Conservation (phyloP, 2,113 vertebrate species). For the Callionymus lyra region DNA sequence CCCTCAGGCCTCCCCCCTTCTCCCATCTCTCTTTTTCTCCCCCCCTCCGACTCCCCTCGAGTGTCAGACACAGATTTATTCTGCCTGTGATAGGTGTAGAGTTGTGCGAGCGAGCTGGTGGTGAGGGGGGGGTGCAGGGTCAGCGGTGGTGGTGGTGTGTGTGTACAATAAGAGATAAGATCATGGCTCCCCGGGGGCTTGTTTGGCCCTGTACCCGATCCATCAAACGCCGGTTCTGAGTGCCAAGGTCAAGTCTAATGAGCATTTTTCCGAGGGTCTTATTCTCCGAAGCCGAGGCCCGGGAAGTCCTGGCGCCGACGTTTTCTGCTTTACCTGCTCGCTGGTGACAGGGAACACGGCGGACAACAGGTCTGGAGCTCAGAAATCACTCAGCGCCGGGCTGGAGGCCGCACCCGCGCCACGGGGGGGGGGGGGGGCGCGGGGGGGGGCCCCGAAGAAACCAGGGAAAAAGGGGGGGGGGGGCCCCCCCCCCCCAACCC, state of each 20-base stretch:
- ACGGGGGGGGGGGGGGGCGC: too few species aligned
- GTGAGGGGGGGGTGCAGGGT: constrained; percentile 62
- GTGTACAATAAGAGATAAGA: constrained; percentile 91
- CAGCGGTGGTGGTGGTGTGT: constrained; percentile 56
- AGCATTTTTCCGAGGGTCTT: constrained; percentile 81
- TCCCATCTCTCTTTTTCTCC: constrained; percentile 10
- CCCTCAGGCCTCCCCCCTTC: constrained; percentile 38
- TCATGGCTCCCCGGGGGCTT: constrained; percentile 78
- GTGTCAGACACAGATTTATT: constrained; percentile 93
- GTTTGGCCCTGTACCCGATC: constrained; percentile 82
- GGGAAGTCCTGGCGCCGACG: constrained; percentile 25
- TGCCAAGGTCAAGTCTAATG: constrained; percentile 97
- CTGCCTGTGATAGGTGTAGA: constrained; percentile 72
- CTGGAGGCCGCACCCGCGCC: too few species aligned
- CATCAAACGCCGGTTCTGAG: constrained; percentile 81
- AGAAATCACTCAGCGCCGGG: too few species aligned
- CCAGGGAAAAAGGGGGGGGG: too few species aligned
- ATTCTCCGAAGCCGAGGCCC: constrained; percentile 58
- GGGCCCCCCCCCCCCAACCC: too few species aligned
- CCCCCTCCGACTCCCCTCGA: constrained; percentile 38
- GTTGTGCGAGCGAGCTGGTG: constrained; percentile 67
- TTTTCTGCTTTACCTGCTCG: constrained; percentile 36
- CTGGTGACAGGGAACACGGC: constrained; percentile 35
- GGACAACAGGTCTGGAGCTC: too few species aligned
- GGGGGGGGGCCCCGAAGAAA: too few species aligned